These are phyloP conservation scores for Dicrostonyx torquatus DNA, from an alignment of 2,797 vertebrate species.

Conservation along the genomic window DNA sequence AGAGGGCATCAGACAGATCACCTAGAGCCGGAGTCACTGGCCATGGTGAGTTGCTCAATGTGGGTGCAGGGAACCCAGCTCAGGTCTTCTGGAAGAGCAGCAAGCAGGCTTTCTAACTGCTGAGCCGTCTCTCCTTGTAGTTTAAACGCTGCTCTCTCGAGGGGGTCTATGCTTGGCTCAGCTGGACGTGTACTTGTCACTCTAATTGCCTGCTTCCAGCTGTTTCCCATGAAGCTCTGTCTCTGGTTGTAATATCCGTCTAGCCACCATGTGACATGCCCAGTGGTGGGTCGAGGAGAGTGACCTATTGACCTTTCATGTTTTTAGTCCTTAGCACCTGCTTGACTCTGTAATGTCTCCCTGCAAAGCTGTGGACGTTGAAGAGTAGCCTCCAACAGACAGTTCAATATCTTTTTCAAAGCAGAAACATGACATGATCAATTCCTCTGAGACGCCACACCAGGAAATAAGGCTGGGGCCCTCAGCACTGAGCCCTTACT, in stretches of 20 bases:
- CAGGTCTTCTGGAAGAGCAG: background rate
- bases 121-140: background rate
- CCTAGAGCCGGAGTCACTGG: background rate
- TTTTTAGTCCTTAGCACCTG: background rate
- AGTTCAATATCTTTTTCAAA: background rate
- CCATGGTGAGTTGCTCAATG: background rate
- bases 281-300: background rate
- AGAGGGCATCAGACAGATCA: background rate
- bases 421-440: background rate
- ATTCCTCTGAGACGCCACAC: background rate
- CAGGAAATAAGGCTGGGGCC: background rate
- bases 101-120: too few species aligned
- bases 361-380: background rate
- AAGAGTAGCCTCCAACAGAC: background rate
- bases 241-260: background rate
- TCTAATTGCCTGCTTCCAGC: background rate
- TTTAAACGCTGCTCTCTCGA: background rate
- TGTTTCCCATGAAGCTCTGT: background rate
- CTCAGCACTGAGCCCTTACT: background rate
- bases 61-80: background rate
- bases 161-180: too few species aligned
- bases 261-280: background rate
- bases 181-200: background rate
- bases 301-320: background rate
- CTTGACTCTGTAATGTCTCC: background rate